Base-by-base conservation (phyloP, 2,113 vertebrate genomes). In the Corapipo altera region DNA sequence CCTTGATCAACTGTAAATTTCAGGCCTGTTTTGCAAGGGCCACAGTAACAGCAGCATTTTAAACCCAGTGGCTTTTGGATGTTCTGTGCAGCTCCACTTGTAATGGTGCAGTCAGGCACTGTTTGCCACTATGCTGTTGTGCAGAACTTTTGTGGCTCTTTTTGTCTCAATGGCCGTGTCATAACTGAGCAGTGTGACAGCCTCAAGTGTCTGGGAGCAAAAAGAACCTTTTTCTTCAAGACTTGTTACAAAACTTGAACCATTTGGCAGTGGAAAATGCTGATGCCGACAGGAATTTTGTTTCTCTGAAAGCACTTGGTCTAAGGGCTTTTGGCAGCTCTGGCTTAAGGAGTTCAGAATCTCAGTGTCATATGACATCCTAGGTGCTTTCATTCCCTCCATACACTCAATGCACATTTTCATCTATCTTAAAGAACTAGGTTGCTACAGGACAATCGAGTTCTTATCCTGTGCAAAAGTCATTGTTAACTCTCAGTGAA, bases 1-100 rank as follows among this genome's bases (percentile, higher is more conserved):
- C 57, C 85, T 59, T 95, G 74, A 94, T 94, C 57, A 93, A 79
- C n/a, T 73, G 69, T 52, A 91, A 86, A 97, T 77, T 90, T 93
- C 79, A 88, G 41, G 58, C 26, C 51, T 61, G 64, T 88, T 98
- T 83, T 94, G 65, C 73, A 82, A 95, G 88, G 61, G 75, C 89
- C 75, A 43, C 21, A 1, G 62, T 57, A 94, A 92, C 43, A 94
- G 82, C 85, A 89, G 27, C 58, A 52, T 85, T 96, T 96, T 93
- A 78, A 92, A 88, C 32, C 32, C 79, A 66, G 12, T 61, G 62
- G 65, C 32, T 93, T 91, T 97, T 65, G 22, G 80, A 87, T 91
- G 65, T 46, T 92, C 69, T 83, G 62, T 35, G 12, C 79, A 77
- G 78, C 9, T 10, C 35, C 0, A 1, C 62, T 33, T 90, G 52